A percentile compares a stretch with the other conserved stretches of the same genome.
phyloP scores from a whole-genome alignment of 2,113 vertebrate genomes.

The Stegostoma tigrinum region DNA sequence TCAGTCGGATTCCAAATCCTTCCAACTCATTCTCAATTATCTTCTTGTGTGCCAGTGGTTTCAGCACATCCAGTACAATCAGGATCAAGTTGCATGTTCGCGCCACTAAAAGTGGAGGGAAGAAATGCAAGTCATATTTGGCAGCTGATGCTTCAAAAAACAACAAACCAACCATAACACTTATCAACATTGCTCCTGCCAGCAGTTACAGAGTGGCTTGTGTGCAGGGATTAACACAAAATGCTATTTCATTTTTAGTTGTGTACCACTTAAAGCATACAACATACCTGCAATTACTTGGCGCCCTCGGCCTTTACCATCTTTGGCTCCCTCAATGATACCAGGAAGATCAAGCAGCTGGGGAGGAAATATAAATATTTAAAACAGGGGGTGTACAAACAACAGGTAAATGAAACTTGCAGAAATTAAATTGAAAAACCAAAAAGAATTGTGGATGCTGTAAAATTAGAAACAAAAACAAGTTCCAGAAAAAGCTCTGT shows the following conservation, averaged over 20 bases:
- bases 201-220: not conserved
- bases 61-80: slow-evolving; percentile 91
- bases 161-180: not conserved
- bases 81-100: slow-evolving; percentile 97
- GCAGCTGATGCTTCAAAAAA: not conserved
- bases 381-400: not conserved
- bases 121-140: not conserved
- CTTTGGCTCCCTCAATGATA: slow-evolving; percentile 97
- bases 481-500: too few species aligned
- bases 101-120: slow-evolving; percentile 64
- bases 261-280: not conserved
- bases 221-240: not conserved
- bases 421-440: not conserved
- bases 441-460: too few species aligned
- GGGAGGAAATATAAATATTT: slow-evolving; percentile 32
- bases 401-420: not conserved
- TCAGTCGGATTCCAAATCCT: slow-evolving; percentile 93
- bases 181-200: not conserved
- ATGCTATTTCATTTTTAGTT: not conserved
- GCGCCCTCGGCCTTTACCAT: slow-evolving; percentile 91
- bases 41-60: slow-evolving; percentile 92
- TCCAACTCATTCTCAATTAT: slow-evolving; percentile 95
- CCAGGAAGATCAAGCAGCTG: slow-evolving; percentile 96
- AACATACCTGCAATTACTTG: slow-evolving; percentile 90
- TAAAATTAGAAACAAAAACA: too few species aligned